These are phyloP conservation scores for Mythimna loreyi DNA, from an alignment of 2,888 invertebrate genomes.

Conservation along the genomic window DNA sequence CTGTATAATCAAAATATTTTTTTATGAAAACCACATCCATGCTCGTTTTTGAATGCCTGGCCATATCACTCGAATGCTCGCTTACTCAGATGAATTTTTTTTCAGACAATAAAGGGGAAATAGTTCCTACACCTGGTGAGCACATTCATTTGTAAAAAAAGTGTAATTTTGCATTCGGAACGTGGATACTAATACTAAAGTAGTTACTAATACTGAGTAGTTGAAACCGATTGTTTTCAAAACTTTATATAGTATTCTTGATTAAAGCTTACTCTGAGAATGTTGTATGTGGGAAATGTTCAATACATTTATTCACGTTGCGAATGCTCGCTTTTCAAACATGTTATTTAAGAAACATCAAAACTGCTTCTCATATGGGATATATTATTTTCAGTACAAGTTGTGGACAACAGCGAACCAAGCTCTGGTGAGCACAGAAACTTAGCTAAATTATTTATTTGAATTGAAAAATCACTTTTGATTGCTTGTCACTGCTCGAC, in stretches of 20 bases:
- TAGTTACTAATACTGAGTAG: no score
- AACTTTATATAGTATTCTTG: background rate
- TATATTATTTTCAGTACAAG: conserved; percentile 40
- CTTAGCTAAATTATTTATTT: background rate
- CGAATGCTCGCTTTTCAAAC: conserved; percentile 11
- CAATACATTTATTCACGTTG: background rate
- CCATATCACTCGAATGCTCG: background rate
- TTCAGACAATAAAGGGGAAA: conserved; percentile 32
- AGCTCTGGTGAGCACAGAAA: conserved; percentile 21
- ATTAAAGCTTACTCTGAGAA: background rate
- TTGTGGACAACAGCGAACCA: conserved; percentile 35
- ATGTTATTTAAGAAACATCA: background rate
- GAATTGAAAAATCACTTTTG: no score
- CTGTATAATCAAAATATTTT: no score
- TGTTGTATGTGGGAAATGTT: background rate
- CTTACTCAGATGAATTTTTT: conserved; percentile 12
- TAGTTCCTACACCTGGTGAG: conserved; percentile 37
- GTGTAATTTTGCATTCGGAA: conserved; percentile 14
- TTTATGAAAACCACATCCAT: background rate
- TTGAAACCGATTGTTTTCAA: background rate
- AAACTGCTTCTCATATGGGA: conserved; percentile 16
- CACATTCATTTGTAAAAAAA: background rate
- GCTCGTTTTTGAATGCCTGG: background rate
- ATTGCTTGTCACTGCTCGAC: background rate
- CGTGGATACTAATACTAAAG: conserved; percentile 1